phyloP scores from a whole-genome alignment of 2,113 vertebrate genomes.

The Perca schrenkii region DNA sequence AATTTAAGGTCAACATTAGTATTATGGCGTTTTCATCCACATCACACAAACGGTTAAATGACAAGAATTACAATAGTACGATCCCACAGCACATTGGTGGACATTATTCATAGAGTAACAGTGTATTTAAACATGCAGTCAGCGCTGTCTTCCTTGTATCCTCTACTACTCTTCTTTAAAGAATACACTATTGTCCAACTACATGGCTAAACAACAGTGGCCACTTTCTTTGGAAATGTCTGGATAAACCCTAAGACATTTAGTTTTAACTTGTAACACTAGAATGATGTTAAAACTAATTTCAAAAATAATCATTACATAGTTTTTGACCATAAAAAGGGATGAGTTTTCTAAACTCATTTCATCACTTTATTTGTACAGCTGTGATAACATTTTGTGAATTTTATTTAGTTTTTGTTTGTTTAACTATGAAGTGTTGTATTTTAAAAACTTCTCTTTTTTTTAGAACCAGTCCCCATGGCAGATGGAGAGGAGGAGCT shows the following conservation, averaged over 20 bases:
- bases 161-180: not conserved
- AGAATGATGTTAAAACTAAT: no score
- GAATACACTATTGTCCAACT: not conserved
- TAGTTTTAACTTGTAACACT: no score
- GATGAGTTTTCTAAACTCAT: not conserved
- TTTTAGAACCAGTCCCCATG: constrained; percentile 81
- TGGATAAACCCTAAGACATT: not conserved
- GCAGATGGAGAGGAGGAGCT: constrained; percentile 74
- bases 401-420: not conserved
- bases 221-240: not conserved
- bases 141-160: not conserved
- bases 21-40: not conserved
- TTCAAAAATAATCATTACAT: not conserved
- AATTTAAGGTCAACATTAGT: not conserved
- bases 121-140: not conserved
- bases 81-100: not conserved
- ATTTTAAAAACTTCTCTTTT: not conserved
- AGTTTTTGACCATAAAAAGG: not conserved
- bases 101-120: not conserved
- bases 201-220: not conserved
- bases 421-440: not conserved
- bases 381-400: not conserved
- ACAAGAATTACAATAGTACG: not conserved
- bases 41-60: not conserved
- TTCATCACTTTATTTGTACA: constrained; percentile 9